A percentile compares a stretch with the other conserved stretches of the same genome.
Evolutionary conservation across 2,797 vertebrate species (phyloP).

Genomic region (Thamnophis elegans): DNA sequence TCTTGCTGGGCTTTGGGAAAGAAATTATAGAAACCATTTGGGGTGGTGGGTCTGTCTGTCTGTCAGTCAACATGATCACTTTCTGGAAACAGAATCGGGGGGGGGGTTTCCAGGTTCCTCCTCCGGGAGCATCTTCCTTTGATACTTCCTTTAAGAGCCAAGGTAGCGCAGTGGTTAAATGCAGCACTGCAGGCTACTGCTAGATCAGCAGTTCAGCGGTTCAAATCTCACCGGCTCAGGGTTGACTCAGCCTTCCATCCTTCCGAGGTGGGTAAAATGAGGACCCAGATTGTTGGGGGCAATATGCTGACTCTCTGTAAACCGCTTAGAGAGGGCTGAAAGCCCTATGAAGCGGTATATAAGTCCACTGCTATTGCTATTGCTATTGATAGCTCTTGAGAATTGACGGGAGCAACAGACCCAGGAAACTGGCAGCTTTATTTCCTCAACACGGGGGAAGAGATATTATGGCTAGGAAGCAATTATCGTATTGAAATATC

Average conservation of each 20-base stretch:
- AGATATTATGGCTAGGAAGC: conserved; percentile 10
- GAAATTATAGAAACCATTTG: not conserved
- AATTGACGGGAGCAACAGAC: rapidly evolving
- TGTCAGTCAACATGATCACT: not conserved
- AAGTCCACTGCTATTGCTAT: too few species aligned
- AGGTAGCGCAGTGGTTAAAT: too few species aligned
- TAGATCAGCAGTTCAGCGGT: too few species aligned
- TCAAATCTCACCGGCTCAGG: too few species aligned
- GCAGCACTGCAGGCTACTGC: too few species aligned
- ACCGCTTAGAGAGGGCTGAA: too few species aligned
- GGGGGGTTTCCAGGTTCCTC: not conserved
- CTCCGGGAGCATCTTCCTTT: not conserved
- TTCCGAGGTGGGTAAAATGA: too few species aligned
- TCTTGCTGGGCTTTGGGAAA: not conserved
- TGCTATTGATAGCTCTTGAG: not conserved
- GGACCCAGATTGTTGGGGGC: too few species aligned
- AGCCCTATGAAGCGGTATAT: too few species aligned
- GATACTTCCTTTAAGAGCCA: too few species aligned
- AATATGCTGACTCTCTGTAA: too few species aligned
- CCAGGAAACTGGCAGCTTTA: not conserved
- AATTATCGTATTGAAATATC: conserved; percentile 29
- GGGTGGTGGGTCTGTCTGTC: not conserved
- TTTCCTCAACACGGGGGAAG: rapidly evolving
- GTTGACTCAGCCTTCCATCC: too few species aligned
- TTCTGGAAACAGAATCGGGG: not conserved